These are phyloP conservation scores for Scelioninae gen. 1 DNA, from an alignment of 2,888 invertebrate genomes.

Conservation along the genomic window DNA sequence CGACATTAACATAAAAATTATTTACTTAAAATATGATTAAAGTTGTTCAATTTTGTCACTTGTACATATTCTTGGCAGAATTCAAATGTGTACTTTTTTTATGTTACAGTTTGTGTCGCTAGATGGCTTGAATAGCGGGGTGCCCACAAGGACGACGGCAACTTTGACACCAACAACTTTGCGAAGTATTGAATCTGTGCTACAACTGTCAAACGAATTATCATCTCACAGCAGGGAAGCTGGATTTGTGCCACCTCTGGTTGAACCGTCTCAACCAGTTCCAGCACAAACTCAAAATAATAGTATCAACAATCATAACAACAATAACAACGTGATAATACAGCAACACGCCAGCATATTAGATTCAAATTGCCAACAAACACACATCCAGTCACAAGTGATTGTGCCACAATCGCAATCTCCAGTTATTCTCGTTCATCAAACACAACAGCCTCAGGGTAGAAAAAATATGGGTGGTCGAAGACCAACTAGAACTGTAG, in stretches of 20 bases:
- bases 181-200: slow-evolving; percentile 95
- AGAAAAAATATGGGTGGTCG: slow-evolving; percentile 94
- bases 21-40: no score
- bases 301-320: slow-evolving; percentile 67
- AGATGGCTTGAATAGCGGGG: slow-evolving; percentile 94
- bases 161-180: slow-evolving; percentile 97
- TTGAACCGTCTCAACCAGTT: slow-evolving; percentile 83
- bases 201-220: slow-evolving; percentile 92
- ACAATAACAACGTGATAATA: slow-evolving; percentile 60
- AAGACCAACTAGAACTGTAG: slow-evolving; percentile 90
- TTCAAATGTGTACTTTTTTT: no score
- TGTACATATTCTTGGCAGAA: no score
- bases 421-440: slow-evolving; percentile 52
- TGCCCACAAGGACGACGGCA: slow-evolving; percentile 96
- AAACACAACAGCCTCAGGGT: slow-evolving; percentile 84
- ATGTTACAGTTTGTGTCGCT: slow-evolving; percentile 91
- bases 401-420: slow-evolving; percentile 82
- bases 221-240: slow-evolving; percentile 93
- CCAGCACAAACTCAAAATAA: slow-evolving; percentile 83
- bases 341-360: slow-evolving; percentile 53
- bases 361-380: slow-evolving; percentile 67
- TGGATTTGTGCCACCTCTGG: slow-evolving; percentile 95
- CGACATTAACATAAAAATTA: neutral
- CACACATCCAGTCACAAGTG: slow-evolving; percentile 42
- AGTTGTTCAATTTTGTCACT: no score